Evolutionary conservation across 2,888 invertebrate genomes (phyloP).

Genomic region (Xanthia togata): DNA sequence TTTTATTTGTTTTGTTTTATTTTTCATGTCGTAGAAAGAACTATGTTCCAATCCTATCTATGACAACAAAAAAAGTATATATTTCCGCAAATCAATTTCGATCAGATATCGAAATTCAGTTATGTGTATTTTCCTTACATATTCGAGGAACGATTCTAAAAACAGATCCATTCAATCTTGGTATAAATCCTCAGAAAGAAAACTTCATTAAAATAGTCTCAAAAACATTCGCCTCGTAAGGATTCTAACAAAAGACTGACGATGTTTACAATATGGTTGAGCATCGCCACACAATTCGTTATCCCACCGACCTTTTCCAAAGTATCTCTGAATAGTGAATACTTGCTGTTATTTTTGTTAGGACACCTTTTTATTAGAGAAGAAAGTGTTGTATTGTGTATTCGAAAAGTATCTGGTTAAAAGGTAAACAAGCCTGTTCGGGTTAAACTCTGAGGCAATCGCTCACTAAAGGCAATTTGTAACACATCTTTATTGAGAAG

Average conservation of each 20-base stretch:
- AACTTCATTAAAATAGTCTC: slow-evolving; percentile 26
- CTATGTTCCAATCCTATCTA: neutral
- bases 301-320: slow-evolving; percentile 39
- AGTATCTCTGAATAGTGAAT: slow-evolving; percentile 18
- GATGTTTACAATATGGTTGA: slow-evolving; percentile 8
- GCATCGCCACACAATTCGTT: slow-evolving; percentile 43
- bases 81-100: neutral
- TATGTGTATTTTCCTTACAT: neutral
- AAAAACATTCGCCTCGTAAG: neutral
- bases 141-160: slow-evolving; percentile 8
- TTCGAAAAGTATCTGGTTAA: too few relatives aligned
- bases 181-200: neutral
- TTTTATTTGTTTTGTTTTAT: neutral
- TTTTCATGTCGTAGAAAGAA: neutral
- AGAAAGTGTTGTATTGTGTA: too few relatives aligned
- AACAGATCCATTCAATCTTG: slow-evolving; percentile 11
- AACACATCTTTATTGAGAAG: too few relatives aligned
- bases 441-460: too few relatives aligned
- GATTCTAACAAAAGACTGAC: slow-evolving; percentile 25
- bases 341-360: slow-evolving; percentile 13
- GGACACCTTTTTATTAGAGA: too few relatives aligned
- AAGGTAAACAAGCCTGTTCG: too few relatives aligned
- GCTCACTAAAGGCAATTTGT: too few relatives aligned
- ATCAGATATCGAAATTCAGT: neutral
- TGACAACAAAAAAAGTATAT: neutral